Evolutionary conservation across 2,888 invertebrate species (phyloP).

Genomic region (Amorpha juglandis): DNA sequence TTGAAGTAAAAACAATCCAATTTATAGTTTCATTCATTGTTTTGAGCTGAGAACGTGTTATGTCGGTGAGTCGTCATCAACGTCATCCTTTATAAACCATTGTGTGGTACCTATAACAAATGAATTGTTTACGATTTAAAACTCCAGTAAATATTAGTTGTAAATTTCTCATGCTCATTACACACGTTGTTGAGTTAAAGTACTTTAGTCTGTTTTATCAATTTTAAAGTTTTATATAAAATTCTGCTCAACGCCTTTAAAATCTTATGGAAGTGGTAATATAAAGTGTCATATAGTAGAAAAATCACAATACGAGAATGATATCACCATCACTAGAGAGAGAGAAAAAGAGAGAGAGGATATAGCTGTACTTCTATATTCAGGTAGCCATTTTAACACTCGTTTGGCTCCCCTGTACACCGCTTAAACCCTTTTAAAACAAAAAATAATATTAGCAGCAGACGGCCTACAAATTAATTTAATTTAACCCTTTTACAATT

Average conservation of each 20-base stretch:
- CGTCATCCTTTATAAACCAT: background rate
- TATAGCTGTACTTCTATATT: no score
- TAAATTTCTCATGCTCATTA: background rate
- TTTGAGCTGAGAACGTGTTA: background rate
- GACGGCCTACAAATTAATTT: conserved; percentile 6
- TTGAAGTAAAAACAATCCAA: conserved; percentile 11
- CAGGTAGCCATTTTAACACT: background rate
- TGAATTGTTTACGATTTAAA: background rate
- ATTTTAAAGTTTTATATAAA: no score
- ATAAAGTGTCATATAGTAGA: no score
- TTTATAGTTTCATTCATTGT: background rate
- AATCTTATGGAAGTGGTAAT: no score
- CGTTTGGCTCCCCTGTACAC: background rate
- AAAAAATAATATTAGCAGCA: background rate
- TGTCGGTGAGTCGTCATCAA: background rate
- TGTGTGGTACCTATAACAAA: background rate
- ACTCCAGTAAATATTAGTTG: background rate
- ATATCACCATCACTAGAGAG: no score
- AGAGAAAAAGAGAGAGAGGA: no score
- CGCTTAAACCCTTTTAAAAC: conserved; percentile 1
- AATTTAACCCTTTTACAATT: background rate
- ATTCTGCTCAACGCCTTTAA: no score
- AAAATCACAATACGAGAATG: no score
- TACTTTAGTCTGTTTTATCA: background rate
- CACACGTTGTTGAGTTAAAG: background rate